Evolutionary conservation across 2,113 vertebrate species (phyloP).

Genomic region (Syngnathoides biaculeatus): DNA sequence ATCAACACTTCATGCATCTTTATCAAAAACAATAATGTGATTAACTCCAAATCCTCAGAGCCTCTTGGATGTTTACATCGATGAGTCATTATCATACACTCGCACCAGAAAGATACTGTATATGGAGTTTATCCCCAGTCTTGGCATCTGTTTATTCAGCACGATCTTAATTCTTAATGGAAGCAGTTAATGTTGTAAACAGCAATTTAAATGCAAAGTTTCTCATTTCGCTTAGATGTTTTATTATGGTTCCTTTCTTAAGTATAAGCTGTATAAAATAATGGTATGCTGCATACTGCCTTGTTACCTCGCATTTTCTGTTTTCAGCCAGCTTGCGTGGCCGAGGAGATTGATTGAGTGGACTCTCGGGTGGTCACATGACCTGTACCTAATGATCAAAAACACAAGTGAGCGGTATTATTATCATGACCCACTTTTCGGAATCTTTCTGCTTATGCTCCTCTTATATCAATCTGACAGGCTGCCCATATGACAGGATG

Average conservation of each 20-base stretch:
- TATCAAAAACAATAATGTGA: slow-evolving; percentile 54
- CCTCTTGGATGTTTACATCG: slow-evolving; percentile 54
- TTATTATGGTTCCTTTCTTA: not conserved
- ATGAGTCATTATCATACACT: slow-evolving; percentile 48
- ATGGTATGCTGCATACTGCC: not conserved
- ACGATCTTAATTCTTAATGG: slow-evolving; percentile 22
- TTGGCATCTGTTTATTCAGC: slow-evolving; percentile 33
- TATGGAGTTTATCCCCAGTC: slow-evolving; percentile 41
- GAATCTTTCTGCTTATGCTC: not conserved
- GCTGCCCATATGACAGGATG: not conserved
- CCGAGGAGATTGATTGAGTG: not conserved
- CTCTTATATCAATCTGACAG: slow-evolving; percentile 1
- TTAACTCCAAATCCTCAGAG: slow-evolving; percentile 55
- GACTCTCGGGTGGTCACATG: not conserved
- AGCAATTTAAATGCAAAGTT: slow-evolving; percentile 5
- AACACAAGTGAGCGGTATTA: not conserved
- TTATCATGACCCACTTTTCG: slow-evolving; percentile 1
- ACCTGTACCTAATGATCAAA: not conserved
- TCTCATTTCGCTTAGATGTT: slow-evolving; percentile 1
- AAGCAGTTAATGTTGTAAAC: slow-evolving; percentile 32
- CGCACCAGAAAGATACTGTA: slow-evolving; percentile 32
- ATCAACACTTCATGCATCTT: slow-evolving; percentile 54
- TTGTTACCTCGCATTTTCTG: not conserved
- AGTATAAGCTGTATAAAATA: not conserved
- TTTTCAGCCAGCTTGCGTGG: not conserved